Evolutionary conservation across 2,888 invertebrate genomes (phyloP).

Genomic region (Drosophila mimica): DNA sequence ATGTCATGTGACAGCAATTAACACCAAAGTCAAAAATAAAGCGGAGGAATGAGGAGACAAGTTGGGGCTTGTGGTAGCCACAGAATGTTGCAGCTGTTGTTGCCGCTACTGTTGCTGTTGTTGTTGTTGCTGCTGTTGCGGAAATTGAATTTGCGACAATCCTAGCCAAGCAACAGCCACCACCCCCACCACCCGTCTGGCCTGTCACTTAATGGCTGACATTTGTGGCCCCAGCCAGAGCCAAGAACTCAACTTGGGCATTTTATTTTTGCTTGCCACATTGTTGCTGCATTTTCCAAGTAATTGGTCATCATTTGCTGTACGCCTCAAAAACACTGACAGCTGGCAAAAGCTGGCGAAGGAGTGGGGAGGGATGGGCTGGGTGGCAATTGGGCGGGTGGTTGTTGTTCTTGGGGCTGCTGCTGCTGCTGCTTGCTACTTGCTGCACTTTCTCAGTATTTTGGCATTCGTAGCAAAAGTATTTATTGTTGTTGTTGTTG

Average conservation of each 20-base stretch:
- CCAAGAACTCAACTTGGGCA: conserved; percentile 28
- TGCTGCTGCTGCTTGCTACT: not conserved
- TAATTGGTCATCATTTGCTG: conserved; percentile 73
- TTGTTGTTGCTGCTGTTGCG: conserved; percentile 61
- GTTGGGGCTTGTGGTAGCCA: conserved; percentile 37
- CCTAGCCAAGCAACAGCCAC: not conserved
- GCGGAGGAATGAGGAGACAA: not conserved
- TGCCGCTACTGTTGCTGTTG: conserved; percentile 54
- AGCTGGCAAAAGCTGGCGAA: conserved; percentile 25
- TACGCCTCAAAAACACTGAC: conserved; percentile 52
- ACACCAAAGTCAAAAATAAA: conserved; percentile 66
- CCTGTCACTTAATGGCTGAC: conserved; percentile 54
- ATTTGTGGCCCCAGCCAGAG: conserved; percentile 38
- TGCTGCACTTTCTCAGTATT: conserved; percentile 44
- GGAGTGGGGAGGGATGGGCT: not conserved
- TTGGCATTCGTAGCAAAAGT: conserved; percentile 31
- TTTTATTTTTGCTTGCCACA: conserved; percentile 59
- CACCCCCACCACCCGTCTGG: not conserved
- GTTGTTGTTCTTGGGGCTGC: not conserved
- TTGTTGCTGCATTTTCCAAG: conserved; percentile 78
- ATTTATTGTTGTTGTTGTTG: conserved; percentile 39
- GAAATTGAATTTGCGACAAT: conserved; percentile 73
- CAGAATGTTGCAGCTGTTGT: conserved; percentile 34
- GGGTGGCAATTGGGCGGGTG: too few species aligned
- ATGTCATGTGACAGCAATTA: conserved; percentile 76